Evolutionary conservation across 2,888 invertebrate species (phyloP).

Genomic region (Cataglyphis albicans): DNA sequence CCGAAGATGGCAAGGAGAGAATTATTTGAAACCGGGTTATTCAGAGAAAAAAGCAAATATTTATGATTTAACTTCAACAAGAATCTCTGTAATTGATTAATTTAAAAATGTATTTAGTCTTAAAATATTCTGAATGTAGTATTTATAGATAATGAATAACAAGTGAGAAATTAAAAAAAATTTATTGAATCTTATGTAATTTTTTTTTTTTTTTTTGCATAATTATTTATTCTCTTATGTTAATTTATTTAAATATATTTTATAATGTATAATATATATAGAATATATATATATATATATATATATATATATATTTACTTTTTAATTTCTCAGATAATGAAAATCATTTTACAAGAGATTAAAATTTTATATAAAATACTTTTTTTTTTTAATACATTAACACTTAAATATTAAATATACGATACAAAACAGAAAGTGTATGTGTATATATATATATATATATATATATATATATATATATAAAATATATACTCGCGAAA

Average conservation of each 20-base stretch:
- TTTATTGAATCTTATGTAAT: background rate
- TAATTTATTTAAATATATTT: background rate
- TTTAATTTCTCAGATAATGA: background rate
- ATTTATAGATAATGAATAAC: background rate
- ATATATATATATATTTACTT: background rate
- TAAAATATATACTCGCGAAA: background rate
- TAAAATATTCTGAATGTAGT: background rate
- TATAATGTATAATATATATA: background rate
- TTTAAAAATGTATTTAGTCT: background rate
- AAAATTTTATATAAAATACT: background rate
- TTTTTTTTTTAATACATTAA: background rate
- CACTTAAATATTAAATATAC: background rate
- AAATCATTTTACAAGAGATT: background rate
- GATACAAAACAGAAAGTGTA: background rate
- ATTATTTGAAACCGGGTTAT: slow-evolving; percentile 42
- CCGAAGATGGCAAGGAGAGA: slow-evolving; percentile 11
- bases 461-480: background rate
- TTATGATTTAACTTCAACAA: slow-evolving; percentile 49
- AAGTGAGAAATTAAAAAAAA: background rate
- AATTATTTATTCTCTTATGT: background rate
- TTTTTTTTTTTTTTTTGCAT: background rate
- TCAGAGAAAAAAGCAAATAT: slow-evolving; percentile 65
- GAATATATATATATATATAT: background rate
- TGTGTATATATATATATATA: background rate
- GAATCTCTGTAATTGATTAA: background rate